These are phyloP conservation scores for Sebastiscus tertius DNA, from an alignment of 2,797 vertebrate genomes.

Conservation along the genomic window DNA sequence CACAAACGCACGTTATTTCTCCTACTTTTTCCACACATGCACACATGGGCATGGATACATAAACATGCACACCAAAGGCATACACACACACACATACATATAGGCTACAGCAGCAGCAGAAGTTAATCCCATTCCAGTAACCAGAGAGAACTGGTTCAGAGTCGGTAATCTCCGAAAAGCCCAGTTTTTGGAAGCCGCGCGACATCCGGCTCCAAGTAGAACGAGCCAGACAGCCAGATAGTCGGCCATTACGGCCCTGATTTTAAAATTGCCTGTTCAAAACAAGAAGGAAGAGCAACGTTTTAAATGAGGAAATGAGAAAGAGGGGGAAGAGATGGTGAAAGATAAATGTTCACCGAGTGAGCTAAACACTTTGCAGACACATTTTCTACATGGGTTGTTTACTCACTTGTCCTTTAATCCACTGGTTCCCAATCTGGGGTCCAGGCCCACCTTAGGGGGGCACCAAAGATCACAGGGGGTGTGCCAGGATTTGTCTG, in stretches of 20 bases:
- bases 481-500: no score
- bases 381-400: neutral
- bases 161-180: constrained; percentile 83
- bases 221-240: constrained; percentile 25
- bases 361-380: neutral
- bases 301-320: neutral
- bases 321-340: neutral
- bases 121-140: constrained; percentile 83
- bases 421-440: neutral
- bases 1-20: constrained; percentile 32
- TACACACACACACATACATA: constrained; percentile 25
- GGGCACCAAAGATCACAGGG: no score
- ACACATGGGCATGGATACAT: constrained; percentile 29
- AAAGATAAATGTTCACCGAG: neutral
- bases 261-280: constrained; percentile 15
- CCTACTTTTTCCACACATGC: constrained; percentile 52
- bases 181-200: constrained; percentile 77
- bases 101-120: constrained; percentile 41
- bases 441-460: no score
- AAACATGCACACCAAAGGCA: constrained; percentile 30
- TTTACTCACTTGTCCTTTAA: neutral
- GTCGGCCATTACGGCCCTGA: constrained; percentile 13
- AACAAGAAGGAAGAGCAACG: neutral
- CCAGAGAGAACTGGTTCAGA: constrained; percentile 81
- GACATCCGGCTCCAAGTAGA: constrained; percentile 75